A percentile compares a stretch with the other conserved stretches of the same genome.
phyloP scores from a whole-genome alignment of 2,113 vertebrate species.

The Nesogale talazaci region DNA sequence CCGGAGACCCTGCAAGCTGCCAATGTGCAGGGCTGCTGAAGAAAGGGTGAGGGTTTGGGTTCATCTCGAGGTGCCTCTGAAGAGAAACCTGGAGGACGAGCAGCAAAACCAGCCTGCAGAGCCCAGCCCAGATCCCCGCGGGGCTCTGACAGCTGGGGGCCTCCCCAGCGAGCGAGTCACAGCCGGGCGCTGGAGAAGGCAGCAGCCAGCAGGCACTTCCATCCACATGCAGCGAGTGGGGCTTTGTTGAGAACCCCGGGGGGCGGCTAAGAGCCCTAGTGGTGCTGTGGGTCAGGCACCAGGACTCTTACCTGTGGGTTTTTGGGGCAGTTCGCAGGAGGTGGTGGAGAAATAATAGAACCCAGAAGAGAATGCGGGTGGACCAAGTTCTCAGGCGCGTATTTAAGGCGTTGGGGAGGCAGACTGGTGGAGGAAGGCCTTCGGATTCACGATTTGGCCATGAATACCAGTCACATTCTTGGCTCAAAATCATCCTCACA shows the following conservation, averaged over 20 bases:
- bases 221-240: neutral
- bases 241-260: neutral
- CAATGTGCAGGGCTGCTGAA: neutral
- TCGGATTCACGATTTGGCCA: too few relatives aligned
- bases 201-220: neutral
- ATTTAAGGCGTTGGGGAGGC: too few relatives aligned
- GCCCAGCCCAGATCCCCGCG: neutral
- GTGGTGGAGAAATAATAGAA: too few relatives aligned
- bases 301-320: too few relatives aligned
- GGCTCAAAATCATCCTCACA: too few relatives aligned
- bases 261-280: too few relatives aligned
- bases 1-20: neutral
- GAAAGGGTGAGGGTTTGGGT: neutral
- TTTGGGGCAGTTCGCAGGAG: too few relatives aligned
- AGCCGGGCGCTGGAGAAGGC: neutral
- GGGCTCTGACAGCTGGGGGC: neutral
- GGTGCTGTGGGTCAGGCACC: neutral
- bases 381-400: too few relatives aligned
- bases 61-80: neutral
- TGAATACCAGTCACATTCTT: too few relatives aligned
- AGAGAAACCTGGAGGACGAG: neutral
- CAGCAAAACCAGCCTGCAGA: neutral
- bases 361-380: too few relatives aligned
- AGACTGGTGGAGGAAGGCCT: too few relatives aligned
- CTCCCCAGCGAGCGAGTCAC: neutral